Base-by-base conservation (phyloP, 2,113 vertebrate species). In the Urocitellus parryii region DNA sequence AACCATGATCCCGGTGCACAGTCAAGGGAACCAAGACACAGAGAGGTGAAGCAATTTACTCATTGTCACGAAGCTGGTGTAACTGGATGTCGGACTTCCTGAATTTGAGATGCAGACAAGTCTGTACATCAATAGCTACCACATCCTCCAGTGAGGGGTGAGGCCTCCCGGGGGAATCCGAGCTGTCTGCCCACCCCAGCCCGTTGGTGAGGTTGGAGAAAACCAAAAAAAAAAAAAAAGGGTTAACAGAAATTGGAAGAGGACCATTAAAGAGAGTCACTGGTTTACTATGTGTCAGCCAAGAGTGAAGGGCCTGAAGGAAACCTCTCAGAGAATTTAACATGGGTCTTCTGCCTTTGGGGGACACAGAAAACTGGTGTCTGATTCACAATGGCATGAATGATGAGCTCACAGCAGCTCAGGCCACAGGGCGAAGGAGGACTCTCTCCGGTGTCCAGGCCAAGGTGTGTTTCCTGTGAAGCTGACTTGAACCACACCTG, bases 401-500 rank as follows among this genome's bases (percentile, higher is more conserved):
- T 2, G 39, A 27, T 20, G 17, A 29, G 24, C 22, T 82, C 37
- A 11, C n/a, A n/a, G 48, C 70, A 34, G 68, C 24, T 20, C 6
- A 0, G 74, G 39, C 20, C 24, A 29, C 18, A 34, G 78, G 22
- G 63, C 39, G 24, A 37, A 53, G 12, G 45, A 42, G 45, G 0
- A 13, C 2, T 8, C 83, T 61, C 22, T 25, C 34, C 2, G 0
- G 4, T 9, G 5, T 58, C n/a, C 84, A 39, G 25, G 74, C 53
- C 72, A 42, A 92, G 70, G 48, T 1, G n/a, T n/a, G n/a, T n/a
- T n/a, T n/a, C n/a, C n/a, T n/a, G n/a, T n/a, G 90, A 80, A 13
- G 34, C 0, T 0, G 34, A 25, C n/a, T 6, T 53, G 25, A 42
- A 25, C 27, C 5, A 24, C 2, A 3, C 32, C 0, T 29, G 25